Conservation (phyloP, 2,797 vertebrate genomes). For the Melanotaenia trifasciata region DNA sequence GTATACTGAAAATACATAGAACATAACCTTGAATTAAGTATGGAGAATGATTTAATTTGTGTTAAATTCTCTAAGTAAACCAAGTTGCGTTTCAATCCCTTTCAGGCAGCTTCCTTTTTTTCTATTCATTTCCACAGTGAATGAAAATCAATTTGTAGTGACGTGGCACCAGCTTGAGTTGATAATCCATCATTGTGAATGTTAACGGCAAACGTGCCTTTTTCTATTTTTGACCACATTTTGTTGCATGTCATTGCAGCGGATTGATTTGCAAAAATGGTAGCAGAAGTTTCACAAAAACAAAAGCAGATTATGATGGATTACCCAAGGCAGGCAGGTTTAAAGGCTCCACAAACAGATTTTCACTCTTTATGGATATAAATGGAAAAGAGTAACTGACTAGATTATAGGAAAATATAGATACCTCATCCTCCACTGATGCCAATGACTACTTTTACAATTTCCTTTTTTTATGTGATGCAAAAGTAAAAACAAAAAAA, state of each 20-base stretch:
- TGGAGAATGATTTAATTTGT: not conserved
- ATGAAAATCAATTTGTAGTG: constrained; percentile 25
- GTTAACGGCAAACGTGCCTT: not conserved
- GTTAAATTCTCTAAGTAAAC: not conserved
- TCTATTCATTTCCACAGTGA: constrained; percentile 16
- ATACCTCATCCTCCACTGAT: not conserved
- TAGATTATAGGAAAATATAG: constrained; percentile 3
- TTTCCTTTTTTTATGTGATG: not conserved
- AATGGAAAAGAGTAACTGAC: constrained; percentile 23
- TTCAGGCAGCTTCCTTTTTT: not conserved
- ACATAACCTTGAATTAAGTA: not conserved
- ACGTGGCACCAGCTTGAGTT: constrained; percentile 8
- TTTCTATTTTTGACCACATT: constrained; percentile 26
- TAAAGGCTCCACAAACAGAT: constrained; percentile 31
- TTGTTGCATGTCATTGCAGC: not conserved
- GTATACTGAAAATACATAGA: not conserved
- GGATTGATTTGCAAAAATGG: constrained; percentile 21
- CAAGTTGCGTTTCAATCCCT: constrained; percentile 13
- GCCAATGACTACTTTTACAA: not conserved
- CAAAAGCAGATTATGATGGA: constrained; percentile 48
- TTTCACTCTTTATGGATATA: constrained; percentile 30
- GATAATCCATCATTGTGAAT: constrained; percentile 28
- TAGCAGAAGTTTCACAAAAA: constrained; percentile 31
- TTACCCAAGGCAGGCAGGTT: constrained; percentile 24
- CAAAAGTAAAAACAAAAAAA: not conserved